Evolutionary conservation across 2,113 vertebrate species (phyloP).

Genomic region (Oryzias curvinotus): DNA sequence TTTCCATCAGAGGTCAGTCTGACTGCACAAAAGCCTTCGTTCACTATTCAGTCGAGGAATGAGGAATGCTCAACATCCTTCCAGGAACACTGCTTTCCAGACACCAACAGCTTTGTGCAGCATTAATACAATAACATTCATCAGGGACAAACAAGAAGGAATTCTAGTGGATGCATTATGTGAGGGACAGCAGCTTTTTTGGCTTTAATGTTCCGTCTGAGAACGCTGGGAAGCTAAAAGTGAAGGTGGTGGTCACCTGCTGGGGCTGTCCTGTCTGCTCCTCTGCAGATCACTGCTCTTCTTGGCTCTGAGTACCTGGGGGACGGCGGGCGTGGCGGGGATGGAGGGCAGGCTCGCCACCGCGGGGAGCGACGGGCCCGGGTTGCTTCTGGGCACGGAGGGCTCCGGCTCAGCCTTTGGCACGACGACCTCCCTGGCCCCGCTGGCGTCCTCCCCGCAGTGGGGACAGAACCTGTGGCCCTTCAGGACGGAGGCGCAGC

Average conservation of each 20-base stretch:
- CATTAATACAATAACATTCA: too few species aligned
- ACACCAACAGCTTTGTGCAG: too few species aligned
- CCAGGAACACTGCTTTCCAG: too few species aligned
- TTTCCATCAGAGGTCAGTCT: too few species aligned
- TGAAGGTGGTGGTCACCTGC: slow-evolving; percentile 34
- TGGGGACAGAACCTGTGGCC: slow-evolving; percentile 91
- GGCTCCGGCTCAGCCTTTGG: slow-evolving; percentile 81
- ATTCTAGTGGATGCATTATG: too few species aligned
- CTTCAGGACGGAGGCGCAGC: slow-evolving; percentile 88
- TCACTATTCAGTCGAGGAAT: too few species aligned
- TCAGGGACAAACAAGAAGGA: too few species aligned
- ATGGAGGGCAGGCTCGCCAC: slow-evolving; percentile 34
- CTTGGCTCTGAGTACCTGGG: slow-evolving; percentile 59
- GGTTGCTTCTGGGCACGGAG: slow-evolving; percentile 67
- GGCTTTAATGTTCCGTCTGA: too few species aligned
- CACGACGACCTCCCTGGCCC: slow-evolving; percentile 88
- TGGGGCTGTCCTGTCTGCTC: slow-evolving; percentile 33
- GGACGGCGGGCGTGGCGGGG: slow-evolving; percentile 35
- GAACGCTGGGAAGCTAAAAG: not conserved
- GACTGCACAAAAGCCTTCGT: too few species aligned
- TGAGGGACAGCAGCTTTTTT: too few species aligned
- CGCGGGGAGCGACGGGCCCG: slow-evolving; percentile 62
- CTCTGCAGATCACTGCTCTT: slow-evolving; percentile 59
- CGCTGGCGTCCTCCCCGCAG: slow-evolving; percentile 90
- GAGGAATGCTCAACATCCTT: too few species aligned